Conservation (phyloP, 2,888 invertebrate genomes). For the Macaria notata region DNA sequence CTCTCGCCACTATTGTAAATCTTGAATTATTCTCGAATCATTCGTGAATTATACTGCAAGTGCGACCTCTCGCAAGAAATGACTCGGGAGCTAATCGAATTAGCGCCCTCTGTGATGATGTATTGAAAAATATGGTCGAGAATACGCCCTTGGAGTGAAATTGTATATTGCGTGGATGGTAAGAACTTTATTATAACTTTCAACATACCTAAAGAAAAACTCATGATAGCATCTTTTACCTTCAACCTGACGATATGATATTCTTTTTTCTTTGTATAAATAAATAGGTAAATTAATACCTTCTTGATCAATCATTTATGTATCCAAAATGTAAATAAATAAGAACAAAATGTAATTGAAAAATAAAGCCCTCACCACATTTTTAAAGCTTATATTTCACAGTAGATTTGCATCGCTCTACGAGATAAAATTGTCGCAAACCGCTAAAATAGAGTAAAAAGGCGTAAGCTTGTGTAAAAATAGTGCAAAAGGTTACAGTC, state of each 20-base stretch:
- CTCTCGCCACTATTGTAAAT: slow-evolving; percentile 48
- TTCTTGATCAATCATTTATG: no score
- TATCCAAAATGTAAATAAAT: no score
- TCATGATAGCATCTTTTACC: no score
- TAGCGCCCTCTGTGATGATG: slow-evolving; percentile 39
- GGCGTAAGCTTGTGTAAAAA: slow-evolving; percentile 16
- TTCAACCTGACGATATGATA: no score
- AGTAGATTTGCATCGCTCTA: neutral
- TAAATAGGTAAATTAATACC: no score
- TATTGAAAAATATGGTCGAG: slow-evolving; percentile 49
- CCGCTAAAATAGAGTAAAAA: slow-evolving; percentile 5
- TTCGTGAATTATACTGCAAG: slow-evolving; percentile 47
- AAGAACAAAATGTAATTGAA: no score
- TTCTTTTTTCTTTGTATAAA: no score
- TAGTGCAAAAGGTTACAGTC: slow-evolving; percentile 23
- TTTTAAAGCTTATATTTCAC: neutral
- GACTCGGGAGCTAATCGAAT: slow-evolving; percentile 69
- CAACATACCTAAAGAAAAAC: no score
- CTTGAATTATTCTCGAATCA: slow-evolving; percentile 67
- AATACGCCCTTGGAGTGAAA: slow-evolving; percentile 15
- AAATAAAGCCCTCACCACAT: no score
- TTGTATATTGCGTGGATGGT: no score
- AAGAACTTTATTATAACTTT: no score
- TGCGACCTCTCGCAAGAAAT: slow-evolving; percentile 61
- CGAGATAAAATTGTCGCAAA: neutral